Conservation (phyloP, 2,113 vertebrate genomes). For the Buteo buteo region DNA sequence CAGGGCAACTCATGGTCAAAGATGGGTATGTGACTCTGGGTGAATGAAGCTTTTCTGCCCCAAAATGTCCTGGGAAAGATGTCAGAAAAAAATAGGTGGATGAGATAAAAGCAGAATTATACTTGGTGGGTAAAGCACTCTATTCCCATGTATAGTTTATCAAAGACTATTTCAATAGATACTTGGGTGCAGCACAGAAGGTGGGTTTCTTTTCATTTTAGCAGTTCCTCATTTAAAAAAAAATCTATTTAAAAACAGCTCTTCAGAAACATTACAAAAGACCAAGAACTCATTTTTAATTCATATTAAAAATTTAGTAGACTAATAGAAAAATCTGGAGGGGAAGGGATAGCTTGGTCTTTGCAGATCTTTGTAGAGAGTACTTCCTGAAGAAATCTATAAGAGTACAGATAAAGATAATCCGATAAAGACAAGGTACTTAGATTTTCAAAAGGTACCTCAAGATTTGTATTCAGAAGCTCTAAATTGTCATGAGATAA, state of each 20-base stretch:
- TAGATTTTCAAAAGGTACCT: neutral
- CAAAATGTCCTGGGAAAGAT: neutral
- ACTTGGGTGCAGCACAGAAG: neutral
- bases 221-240: neutral
- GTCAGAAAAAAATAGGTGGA: neutral
- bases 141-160: neutral
- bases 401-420: neutral
- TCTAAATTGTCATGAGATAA: neutral
- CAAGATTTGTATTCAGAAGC: neutral
- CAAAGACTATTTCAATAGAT: neutral
- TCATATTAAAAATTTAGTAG: neutral
- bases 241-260: neutral
- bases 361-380: neutral
- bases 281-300: neutral
- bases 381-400: neutral
- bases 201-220: neutral
- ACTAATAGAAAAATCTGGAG: neutral
- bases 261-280: neutral
- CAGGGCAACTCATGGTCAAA: constrained; percentile 14
- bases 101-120: neutral
- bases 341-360: neutral
- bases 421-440: neutral
- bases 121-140: neutral
- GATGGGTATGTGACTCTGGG: neutral
- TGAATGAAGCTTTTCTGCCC: neutral